Base-by-base conservation (phyloP, 2,888 invertebrate species). In the Spisula solida region DNA sequence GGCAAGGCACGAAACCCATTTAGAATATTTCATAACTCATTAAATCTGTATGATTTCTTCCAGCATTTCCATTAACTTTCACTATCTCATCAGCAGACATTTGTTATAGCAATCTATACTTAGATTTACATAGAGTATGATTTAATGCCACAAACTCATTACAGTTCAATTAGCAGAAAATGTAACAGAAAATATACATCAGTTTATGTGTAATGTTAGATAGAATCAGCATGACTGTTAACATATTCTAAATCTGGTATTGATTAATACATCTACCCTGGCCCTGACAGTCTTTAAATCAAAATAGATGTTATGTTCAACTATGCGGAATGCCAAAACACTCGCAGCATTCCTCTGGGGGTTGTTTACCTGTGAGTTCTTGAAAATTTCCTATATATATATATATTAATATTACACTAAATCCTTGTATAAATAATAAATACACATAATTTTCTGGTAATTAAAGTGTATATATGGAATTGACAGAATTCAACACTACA, bases 1-100 rank as follows among this genome's bases (percentile, higher is more conserved):
- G 41, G 41, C 41, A 41, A 41, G 41, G 41, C 41, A 41, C 8
- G 8, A 41, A 41, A 41, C 41, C 41, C 41, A 41, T 41, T 66
- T 6, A n/a, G 16, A 6, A 66, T 66, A 25, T 25, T 66, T 25
- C 25, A 12, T 10, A n/a, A 66, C 25, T 66, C 60, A 66, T 66
- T 66, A 66, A 66, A 66, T 66, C 60, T n/a, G 25, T 25, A 66
- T 25, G 8, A 25, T 6, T 66, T 66, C 25, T 25, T 66, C 25
- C 25, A 66, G 8, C n/a, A 66, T n/a, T n/a, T 66, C 60, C 60
- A 66, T 66, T 56, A 66, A 66, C 60, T 25, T 66, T 25, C n/a
- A 2, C n/a, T 66, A 66, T 25, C 25, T 66, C n/a, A 66, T 66
- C 60, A 66, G 25, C 10, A 66, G 41, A 41, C 10, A 66, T 16